Evolutionary conservation across 2,797 vertebrate genomes (phyloP).

Genomic region (Kryptopterus vitreolus): DNA sequence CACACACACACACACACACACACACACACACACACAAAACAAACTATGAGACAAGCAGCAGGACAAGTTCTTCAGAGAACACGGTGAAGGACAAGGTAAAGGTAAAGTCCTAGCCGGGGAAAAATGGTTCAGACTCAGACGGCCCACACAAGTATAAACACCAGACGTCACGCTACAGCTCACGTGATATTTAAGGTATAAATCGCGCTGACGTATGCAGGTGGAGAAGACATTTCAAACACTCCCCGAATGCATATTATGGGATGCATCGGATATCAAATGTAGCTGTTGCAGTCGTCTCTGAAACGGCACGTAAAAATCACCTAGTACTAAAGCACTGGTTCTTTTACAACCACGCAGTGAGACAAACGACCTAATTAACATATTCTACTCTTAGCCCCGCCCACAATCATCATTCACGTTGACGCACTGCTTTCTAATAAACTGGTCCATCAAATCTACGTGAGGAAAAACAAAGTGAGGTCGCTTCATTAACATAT

Average conservation of each 20-base stretch:
- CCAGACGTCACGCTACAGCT: background rate
- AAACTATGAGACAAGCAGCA: conserved; percentile 12
- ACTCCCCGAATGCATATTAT: background rate
- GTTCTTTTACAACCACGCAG: background rate
- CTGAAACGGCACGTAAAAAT: background rate
- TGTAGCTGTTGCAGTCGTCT: background rate
- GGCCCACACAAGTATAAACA: background rate
- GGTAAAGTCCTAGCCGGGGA: too few species aligned
- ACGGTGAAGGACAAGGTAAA: background rate
- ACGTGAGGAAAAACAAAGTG: too few species aligned
- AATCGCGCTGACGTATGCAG: background rate
- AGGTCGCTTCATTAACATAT: too few species aligned
- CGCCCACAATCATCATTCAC: background rate
- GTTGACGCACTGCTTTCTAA: too few species aligned
- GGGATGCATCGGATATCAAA: background rate
- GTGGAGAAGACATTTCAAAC: background rate
- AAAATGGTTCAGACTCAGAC: background rate
- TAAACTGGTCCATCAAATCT: too few species aligned
- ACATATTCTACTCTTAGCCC: background rate
- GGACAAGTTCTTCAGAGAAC: conserved; percentile 23
- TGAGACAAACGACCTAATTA: background rate
- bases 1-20: conserved; percentile 24
- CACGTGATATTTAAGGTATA: background rate
- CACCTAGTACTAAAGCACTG: too few species aligned
- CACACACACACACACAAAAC: conserved; percentile 32